Evolutionary conservation across 2,113 vertebrate genomes (phyloP).

Genomic region (Genyomyrus donnyi): DNA sequence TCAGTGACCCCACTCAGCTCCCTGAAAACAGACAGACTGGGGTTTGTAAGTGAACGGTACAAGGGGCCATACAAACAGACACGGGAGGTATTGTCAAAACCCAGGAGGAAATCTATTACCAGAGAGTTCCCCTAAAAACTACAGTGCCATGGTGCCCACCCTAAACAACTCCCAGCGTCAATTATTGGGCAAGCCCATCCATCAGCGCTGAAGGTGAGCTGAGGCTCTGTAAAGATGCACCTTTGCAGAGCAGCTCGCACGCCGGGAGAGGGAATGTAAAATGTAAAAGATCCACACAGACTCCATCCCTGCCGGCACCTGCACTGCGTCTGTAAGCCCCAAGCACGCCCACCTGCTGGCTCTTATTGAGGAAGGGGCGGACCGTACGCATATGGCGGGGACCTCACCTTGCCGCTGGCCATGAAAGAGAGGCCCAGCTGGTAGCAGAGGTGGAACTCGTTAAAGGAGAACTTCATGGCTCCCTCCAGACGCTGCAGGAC

Average conservation of each 20-base stretch:
- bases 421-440: constrained; percentile 94
- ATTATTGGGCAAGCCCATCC: neutral
- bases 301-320: neutral
- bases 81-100: neutral
- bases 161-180: neutral
- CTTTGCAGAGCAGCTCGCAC: neutral
- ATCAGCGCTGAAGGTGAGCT: neutral
- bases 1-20: neutral
- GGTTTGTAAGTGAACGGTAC: constrained; percentile 2
- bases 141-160: constrained; percentile 45
- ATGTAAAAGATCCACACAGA: neutral
- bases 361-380: neutral
- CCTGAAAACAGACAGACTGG: neutral
- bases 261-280: neutral
- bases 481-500: constrained; percentile 82
- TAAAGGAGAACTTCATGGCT: constrained; percentile 94
- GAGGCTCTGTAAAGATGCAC: neutral
- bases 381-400: neutral
- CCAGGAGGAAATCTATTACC: constrained; percentile 43
- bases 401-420: constrained; percentile 89
- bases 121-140: constrained; percentile 42
- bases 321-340: neutral
- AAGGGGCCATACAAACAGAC: constrained; percentile 12
- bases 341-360: neutral
- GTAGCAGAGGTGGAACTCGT: constrained; percentile 96